Percentiles rank a stretch among this genome's conserved stretches.
Evolutionary conservation across 2,113 vertebrate genomes (phyloP).

Genomic region (Monopterus albus): DNA sequence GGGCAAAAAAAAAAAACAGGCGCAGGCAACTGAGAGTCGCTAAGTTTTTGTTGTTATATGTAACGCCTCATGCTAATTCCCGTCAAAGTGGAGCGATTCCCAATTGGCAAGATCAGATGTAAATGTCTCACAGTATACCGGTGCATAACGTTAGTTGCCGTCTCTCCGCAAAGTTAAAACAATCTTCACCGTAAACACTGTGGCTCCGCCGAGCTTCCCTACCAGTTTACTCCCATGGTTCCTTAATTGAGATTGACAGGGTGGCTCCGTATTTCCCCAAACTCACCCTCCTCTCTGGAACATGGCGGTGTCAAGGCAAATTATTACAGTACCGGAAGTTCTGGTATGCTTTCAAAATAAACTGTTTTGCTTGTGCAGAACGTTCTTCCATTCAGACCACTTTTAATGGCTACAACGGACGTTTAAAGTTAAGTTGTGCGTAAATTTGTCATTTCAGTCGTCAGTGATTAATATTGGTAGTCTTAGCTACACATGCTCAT

Average conservation of each 20-base stretch:
- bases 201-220: conserved; percentile 73
- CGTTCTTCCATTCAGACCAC: no score
- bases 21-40: conserved; percentile 63
- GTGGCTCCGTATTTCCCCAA: conserved; percentile 78
- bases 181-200: conserved; percentile 64
- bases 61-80: conserved; percentile 67
- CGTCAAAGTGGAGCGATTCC: conserved; percentile 70
- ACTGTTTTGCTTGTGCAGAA: rapidly evolving
- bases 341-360: conserved; percentile 32
- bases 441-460: not conserved
- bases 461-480: not conserved
- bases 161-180: conserved; percentile 39
- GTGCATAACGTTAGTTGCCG: conserved; percentile 70
- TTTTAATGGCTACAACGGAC: not conserved
- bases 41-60: conserved; percentile 74
- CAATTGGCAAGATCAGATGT: conserved; percentile 45
- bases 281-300: conserved; percentile 78
- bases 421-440: no score
- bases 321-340: no score
- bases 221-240: conserved; percentile 78
- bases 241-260: conserved; percentile 83
- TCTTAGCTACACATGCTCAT: not conserved
- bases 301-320: conserved; percentile 55
- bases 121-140: conserved; percentile 57
- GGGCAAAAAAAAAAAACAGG: conserved; percentile 41